Evolutionary conservation across 2,113 vertebrate species (phyloP), one percentile per base, ranked within the genome.

Genomic region (Antigone vipio): DNA sequence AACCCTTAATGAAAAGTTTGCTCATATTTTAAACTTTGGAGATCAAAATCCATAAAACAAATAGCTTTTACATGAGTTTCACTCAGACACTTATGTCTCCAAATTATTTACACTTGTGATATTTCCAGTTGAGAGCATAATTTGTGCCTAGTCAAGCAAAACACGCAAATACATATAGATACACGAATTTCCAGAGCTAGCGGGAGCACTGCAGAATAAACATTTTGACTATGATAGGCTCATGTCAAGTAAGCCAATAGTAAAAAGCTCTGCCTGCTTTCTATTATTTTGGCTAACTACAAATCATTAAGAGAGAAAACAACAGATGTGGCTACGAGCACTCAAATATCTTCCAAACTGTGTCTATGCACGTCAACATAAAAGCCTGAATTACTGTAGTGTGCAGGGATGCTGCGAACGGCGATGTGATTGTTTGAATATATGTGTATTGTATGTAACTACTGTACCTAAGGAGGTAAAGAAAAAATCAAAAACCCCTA

Each of bases 61-160:
- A 98, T 95, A 98, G 84, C 96, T 97, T 93, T 96, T 96, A 94
- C 97, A 97, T 7, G 92, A 95, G 93, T 95, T 95, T 95, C 44
- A 5, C 89, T 95, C 95, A 90, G 91, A 86, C 96, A 97, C 97
- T 98, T 97, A 96, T 34, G 49, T 96, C 97, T 97, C 97, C 97
- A 95, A 98, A 98, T 97, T 97, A 97, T 98, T 98, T 98, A 98
- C 97, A 95, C 97, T 98, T 95, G 95, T 97, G 98, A 98, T 98
- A 98, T 98, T 98, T 98, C 98, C 97, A 98, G 96, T 97, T 97
- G 97, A 98, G 97, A 97, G 96, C 94, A 93, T 98, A 98, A 98
- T 98, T 98, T 97, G 97, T 93, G 93, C 88, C 93, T 93, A 96
- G 91, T 96, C 95, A 97, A 98, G 98, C 98, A 98, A 97, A 97